Evolutionary conservation across 2,113 vertebrate genomes (phyloP), one percentile per base, ranked within the genome.

Genomic region (Gavia stellata): DNA sequence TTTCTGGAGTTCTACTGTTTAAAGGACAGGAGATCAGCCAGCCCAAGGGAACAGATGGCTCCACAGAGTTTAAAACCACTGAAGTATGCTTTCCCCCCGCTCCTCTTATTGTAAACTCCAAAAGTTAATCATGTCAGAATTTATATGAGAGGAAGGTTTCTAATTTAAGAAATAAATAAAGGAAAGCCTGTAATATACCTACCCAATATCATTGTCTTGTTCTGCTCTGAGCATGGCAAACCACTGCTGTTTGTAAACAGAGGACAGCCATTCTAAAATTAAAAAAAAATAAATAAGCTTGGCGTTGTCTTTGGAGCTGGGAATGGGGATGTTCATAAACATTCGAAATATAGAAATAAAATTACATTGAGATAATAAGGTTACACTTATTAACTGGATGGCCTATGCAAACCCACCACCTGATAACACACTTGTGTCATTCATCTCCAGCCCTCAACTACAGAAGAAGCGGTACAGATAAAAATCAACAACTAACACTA

Each of bases 161-260:
- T 59, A 49, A 50, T 33, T 36, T 12, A 55, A 79, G 19, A 63
- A 72, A 90, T 38, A 87, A 68, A 84, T 2, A n/a, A 79, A 95
- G 49, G 79, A 87, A 90, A 93, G 42, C 66, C 96, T 94, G 90
- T 50, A 21, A 66, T 40, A 95, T 91, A 98, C 99, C 98, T 96
- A 99, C 99, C 99, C 99, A 31, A 98, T 98, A 94, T 99, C 99
- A 88, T 98, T 99, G 96, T 99, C 99, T 93, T 99, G 99, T 96
- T 99, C 99, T 93, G 99, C 99, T 79, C 99, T 98, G 40, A 99
- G 98, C 99, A 99, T 99, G 44, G 99, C 98, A 95, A 99, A 99
- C 99, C 99, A 99, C 98, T 99, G 99, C 96, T 99, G 99, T 95
- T 99, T 99, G 97, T 99, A 99, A 88, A 99, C 98, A 7, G 97